Evolutionary conservation across 2,113 vertebrate genomes (phyloP).

Genomic region (Otocyon megalotis): DNA sequence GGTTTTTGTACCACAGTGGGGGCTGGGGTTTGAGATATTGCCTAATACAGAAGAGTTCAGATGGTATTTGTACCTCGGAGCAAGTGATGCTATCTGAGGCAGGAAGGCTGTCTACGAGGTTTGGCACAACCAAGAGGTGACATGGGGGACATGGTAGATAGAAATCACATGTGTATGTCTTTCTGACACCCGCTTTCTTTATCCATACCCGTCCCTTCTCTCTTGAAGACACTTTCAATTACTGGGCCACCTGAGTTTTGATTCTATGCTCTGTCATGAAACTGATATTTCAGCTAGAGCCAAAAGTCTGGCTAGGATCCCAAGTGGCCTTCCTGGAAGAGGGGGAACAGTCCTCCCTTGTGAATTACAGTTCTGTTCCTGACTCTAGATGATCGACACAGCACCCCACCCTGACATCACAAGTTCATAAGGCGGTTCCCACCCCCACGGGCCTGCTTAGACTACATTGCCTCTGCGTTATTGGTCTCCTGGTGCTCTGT

Average conservation of each 20-base stretch:
- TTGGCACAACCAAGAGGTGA: not conserved
- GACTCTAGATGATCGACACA: not conserved
- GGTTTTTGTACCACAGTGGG: not conserved
- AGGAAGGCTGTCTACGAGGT: not conserved
- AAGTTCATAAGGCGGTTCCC: not conserved
- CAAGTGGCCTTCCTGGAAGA: not conserved
- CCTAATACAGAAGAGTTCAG: not conserved
- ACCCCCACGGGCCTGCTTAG: not conserved
- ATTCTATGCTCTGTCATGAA: slow-evolving; percentile 57
- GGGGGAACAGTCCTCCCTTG: not conserved
- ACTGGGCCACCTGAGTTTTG: slow-evolving; percentile 54
- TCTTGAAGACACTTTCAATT: not conserved
- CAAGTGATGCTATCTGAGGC: not conserved
- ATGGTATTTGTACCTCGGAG: not conserved
- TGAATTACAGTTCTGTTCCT: not conserved
- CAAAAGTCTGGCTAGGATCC: not conserved
- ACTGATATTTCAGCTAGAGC: slow-evolving; percentile 34
- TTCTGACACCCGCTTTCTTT: not conserved
- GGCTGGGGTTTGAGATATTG: not conserved
- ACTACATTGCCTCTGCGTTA: not conserved
- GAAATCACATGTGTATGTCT: not conserved
- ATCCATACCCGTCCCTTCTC: not conserved
- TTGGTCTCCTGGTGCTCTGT: not conserved
- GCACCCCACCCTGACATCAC: not conserved
- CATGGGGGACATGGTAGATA: not conserved